phyloP scores from a whole-genome alignment of 2,113 vertebrate genomes.

The Toxotes chatareus region DNA sequence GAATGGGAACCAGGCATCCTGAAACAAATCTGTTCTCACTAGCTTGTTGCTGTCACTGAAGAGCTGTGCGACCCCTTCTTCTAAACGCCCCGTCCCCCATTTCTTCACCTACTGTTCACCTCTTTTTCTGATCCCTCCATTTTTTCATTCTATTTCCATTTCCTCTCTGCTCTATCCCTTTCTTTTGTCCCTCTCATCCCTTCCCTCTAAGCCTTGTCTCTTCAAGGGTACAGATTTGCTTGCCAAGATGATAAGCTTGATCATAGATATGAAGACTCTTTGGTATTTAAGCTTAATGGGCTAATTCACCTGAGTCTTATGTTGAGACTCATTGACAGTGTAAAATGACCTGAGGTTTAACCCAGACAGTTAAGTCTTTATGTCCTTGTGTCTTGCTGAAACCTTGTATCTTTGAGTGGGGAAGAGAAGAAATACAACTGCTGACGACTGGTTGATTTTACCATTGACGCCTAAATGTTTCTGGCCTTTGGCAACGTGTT shows the following conservation, averaged over 20 bases:
- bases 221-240: conserved; percentile 58
- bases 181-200: conserved; percentile 36
- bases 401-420: conserved; percentile 36
- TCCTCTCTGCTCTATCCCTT: conserved; percentile 14
- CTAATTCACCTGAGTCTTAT: conserved; percentile 64
- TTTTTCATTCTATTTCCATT: conserved; percentile 18
- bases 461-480: conserved; percentile 21
- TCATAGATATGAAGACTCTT: conserved; percentile 52
- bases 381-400: conserved; percentile 58
- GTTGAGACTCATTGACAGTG: conserved; percentile 40
- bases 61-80: conserved; percentile 40
- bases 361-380: conserved; percentile 53
- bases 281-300: conserved; percentile 67
- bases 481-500: conserved; percentile 30
- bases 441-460: conserved; percentile 27
- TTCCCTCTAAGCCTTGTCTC: conserved; percentile 26
- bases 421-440: neutral
- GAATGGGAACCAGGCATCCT: conserved; percentile 39
- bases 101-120: conserved; percentile 7
- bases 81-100: neutral
- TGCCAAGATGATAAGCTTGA: conserved; percentile 56
- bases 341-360: conserved; percentile 65
- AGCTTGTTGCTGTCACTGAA: conserved; percentile 56
- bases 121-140: conserved; percentile 11
- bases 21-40: conserved; percentile 56